Percentiles rank a stretch among this genome's conserved stretches.
Evolutionary conservation across 2,113 vertebrate species (phyloP).

Genomic region (Varanus komodoensis): DNA sequence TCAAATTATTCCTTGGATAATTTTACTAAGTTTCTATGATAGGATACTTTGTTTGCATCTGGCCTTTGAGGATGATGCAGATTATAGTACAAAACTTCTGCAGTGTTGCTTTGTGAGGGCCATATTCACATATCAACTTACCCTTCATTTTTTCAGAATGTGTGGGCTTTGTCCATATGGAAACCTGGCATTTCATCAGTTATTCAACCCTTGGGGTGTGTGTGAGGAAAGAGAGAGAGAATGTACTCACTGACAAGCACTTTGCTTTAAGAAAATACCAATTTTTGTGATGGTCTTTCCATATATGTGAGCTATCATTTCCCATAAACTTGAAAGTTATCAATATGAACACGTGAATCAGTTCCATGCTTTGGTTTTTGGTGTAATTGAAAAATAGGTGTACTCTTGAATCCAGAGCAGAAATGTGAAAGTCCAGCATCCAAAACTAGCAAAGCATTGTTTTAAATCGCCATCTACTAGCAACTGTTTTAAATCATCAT

Average conservation of each 20-base stretch:
- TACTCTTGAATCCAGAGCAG: constrained; percentile 52
- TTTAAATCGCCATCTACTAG: constrained; percentile 26
- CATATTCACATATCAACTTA: not conserved
- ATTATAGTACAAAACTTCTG: not conserved
- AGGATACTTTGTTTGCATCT: not conserved
- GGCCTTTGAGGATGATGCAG: not conserved
- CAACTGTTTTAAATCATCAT: constrained; percentile 67
- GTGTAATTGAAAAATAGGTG: constrained; percentile 63
- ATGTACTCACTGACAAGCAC: not conserved
- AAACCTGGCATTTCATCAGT: not conserved
- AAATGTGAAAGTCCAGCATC: constrained; percentile 28
- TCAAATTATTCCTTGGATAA: not conserved
- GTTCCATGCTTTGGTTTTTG: not conserved
- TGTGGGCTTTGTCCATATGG: not conserved
- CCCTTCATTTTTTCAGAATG: not conserved
- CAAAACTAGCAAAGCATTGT: constrained; percentile 58
- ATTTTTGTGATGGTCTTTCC: not conserved
- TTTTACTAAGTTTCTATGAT: not conserved
- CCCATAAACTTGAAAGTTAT: not conserved
- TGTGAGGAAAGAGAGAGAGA: too few relatives aligned
- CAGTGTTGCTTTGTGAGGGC: not conserved
- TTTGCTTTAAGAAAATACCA: not conserved
- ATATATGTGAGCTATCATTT: not conserved
- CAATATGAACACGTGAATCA: not conserved
- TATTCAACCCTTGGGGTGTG: not conserved